These are phyloP conservation scores for Pemphigus obesinymphae DNA, from an alignment of 1,140 invertebrate genomes.

Conservation along the genomic window DNA sequence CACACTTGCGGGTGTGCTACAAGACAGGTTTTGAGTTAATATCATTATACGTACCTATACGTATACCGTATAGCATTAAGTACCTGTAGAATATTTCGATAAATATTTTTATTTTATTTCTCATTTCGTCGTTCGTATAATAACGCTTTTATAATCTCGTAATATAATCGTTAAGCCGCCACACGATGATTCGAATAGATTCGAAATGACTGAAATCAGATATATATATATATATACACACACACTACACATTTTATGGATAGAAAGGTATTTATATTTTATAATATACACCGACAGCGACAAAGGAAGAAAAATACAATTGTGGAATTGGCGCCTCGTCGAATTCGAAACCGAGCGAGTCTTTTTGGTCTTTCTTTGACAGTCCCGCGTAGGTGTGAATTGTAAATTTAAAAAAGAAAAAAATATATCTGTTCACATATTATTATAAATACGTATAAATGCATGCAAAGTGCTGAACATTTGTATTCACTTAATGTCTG, in stretches of 20 bases:
- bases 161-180: neutral
- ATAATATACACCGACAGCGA: too few species aligned
- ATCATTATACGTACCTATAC: too few species aligned
- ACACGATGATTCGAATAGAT: neutral
- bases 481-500: conserved; percentile 9
- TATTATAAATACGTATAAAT: neutral
- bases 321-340: conserved; percentile 2
- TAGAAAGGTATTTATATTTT: too few species aligned
- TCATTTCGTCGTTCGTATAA: too few species aligned
- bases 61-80: too few species aligned
- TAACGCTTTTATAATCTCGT: too few species aligned
- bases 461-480: neutral
- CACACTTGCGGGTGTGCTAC: neutral
- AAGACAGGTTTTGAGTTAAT: neutral
- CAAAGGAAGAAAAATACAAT: neutral
- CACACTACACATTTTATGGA: too few species aligned
- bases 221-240: too few species aligned
- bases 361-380: conserved; percentile 5
- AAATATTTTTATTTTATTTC: too few species aligned
- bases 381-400: conserved; percentile 11
- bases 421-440: too few species aligned
- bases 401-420: conserved; percentile 15
- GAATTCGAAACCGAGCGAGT: neutral
- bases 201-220: too few species aligned
- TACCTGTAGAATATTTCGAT: too few species aligned